These are phyloP conservation scores for Drosophila pegasa DNA, from an alignment of 2,888 invertebrate genomes.

Conservation along the genomic window DNA sequence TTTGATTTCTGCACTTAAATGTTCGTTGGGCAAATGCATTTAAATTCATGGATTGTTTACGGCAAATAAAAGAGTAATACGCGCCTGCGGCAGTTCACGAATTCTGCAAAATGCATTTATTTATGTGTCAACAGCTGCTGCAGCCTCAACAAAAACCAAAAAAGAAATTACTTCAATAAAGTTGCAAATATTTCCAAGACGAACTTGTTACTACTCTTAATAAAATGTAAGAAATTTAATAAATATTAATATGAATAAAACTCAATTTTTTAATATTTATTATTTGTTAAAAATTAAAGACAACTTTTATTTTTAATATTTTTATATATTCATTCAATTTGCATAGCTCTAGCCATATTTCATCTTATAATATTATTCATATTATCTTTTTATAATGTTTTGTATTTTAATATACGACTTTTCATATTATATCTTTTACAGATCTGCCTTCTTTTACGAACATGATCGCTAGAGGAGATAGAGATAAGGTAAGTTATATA, in stretches of 20 bases:
- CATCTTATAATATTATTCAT: too few relatives aligned
- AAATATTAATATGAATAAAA: too few relatives aligned
- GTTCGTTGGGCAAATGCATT: conserved; percentile 35
- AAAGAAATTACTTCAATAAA: conserved; percentile 7
- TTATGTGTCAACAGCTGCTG: conserved; percentile 66
- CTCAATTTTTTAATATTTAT: neutral
- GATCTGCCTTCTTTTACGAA: too few relatives aligned
- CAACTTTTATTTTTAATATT: too few relatives aligned
- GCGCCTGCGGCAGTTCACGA: conserved; percentile 24
- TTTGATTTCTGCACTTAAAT: conserved; percentile 29
- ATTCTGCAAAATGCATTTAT: conserved; percentile 50
- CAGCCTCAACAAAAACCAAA: conserved; percentile 33
- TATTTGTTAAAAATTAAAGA: neutral
- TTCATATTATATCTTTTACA: too few relatives aligned
- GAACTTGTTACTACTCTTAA: conserved; percentile 21
- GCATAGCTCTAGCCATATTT: too few relatives aligned
- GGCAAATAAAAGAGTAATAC: conserved; percentile 25
- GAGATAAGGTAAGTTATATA: too few relatives aligned
- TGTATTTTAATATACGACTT: too few relatives aligned
- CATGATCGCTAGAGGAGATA: too few relatives aligned
- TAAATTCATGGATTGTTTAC: conserved; percentile 48
- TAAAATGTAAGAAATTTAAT: neutral
- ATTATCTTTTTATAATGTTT: too few relatives aligned
- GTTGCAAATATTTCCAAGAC: neutral
- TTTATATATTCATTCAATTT: too few relatives aligned